Percentiles rank a stretch among this genome's conserved stretches.
phyloP scores from a whole-genome alignment of 2,888 invertebrate species.

The Noctua janthe region DNA sequence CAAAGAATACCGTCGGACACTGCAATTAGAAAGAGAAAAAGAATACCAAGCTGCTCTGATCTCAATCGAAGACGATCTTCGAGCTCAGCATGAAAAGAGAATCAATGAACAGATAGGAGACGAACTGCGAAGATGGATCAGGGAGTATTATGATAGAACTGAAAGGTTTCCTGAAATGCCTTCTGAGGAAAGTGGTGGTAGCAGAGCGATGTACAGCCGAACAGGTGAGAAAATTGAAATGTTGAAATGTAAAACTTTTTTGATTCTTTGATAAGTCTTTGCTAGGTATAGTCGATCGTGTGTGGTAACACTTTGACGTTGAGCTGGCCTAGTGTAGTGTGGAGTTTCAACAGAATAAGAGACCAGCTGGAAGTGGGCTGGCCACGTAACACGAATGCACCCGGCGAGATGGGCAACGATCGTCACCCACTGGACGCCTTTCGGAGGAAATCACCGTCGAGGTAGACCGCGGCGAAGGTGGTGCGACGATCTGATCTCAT shows the following conservation, averaged over 20 bases:
- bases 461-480: too few species aligned
- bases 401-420: too few species aligned
- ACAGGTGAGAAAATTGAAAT: constrained; percentile 88
- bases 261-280: neutral
- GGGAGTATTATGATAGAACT: constrained; percentile 94
- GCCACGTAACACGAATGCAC: too few species aligned
- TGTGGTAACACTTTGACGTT: neutral
- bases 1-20: constrained; percentile 90
- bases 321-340: neutral
- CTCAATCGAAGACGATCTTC: constrained; percentile 91
- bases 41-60: constrained; percentile 93
- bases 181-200: constrained; percentile 97
- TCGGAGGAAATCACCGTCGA: too few species aligned
- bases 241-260: too few species aligned
- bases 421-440: too few species aligned
- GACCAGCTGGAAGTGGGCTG: too few species aligned
- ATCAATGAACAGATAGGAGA: constrained; percentile 96
- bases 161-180: constrained; percentile 98
- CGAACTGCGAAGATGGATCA: constrained; percentile 96
- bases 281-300: neutral
- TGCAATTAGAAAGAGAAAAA: constrained; percentile 92
- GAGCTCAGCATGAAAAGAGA: constrained; percentile 92
- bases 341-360: neutral
- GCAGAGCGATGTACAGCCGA: constrained; percentile 95
- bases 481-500: too few species aligned